Evolutionary conservation across 2,113 vertebrate genomes (phyloP).

Genomic region (Gorsachius goisagi): DNA sequence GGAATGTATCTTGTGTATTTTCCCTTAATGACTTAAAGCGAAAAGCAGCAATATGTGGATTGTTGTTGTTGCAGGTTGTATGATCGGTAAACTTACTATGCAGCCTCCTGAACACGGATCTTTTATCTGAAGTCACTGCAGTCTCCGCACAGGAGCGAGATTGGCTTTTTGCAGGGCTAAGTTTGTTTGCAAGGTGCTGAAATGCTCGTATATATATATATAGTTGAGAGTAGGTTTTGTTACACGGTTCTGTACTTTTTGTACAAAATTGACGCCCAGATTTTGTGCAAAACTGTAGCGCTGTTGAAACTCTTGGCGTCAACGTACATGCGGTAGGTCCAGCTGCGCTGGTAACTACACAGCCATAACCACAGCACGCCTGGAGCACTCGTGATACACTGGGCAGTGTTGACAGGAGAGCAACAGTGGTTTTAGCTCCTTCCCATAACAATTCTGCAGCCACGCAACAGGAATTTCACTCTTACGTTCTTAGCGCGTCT

Average conservation of each 20-base stretch:
- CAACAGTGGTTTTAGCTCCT: background rate
- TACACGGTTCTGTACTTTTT: background rate
- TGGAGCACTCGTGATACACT: background rate
- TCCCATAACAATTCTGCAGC: background rate
- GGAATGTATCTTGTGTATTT: background rate
- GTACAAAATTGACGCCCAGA: background rate
- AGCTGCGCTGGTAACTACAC: background rate
- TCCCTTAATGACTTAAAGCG: background rate
- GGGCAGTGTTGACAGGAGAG: background rate
- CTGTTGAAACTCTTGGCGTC: background rate
- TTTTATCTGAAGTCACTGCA: background rate
- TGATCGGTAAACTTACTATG: background rate
- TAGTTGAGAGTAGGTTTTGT: background rate
- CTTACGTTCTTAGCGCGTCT: background rate
- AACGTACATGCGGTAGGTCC: background rate
- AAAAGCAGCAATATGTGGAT: conserved; percentile 26
- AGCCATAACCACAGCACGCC: background rate
- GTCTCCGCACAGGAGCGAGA: background rate
- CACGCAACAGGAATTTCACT: background rate
- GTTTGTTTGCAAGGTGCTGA: background rate
- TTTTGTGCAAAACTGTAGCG: background rate
- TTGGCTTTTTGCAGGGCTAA: background rate
- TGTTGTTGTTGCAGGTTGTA: conserved; percentile 50
- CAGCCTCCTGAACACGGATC: background rate
- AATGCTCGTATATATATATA: background rate